These are phyloP conservation scores for Sebastes steindachneri DNA, from an alignment of 2,797 vertebrate genomes.

Conservation along the genomic window DNA sequence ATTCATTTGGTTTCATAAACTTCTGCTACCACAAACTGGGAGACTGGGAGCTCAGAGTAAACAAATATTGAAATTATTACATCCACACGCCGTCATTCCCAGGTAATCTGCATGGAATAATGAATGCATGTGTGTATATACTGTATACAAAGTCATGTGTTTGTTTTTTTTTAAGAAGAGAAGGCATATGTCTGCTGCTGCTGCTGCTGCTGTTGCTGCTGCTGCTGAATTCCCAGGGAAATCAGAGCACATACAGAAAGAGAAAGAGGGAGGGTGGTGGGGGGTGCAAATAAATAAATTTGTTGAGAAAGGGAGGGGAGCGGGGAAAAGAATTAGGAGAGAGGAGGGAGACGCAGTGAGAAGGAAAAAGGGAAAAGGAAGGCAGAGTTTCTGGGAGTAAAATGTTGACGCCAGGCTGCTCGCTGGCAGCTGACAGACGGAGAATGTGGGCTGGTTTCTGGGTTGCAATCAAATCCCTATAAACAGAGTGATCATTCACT, in stretches of 20 bases:
- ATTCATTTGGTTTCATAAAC: constrained; percentile 78
- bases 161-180: constrained; percentile 11
- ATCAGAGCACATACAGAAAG: constrained; percentile 65
- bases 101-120: constrained; percentile 61
- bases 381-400: constrained; percentile 64
- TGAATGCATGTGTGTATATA: not conserved
- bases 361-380: constrained; percentile 45
- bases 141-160: not conserved
- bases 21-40: constrained; percentile 50
- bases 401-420: constrained; percentile 70
- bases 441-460: constrained; percentile 71
- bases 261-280: not conserved
- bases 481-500: constrained; percentile 81
- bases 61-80: constrained; percentile 72
- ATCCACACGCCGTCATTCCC: constrained; percentile 52
- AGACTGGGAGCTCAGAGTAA: constrained; percentile 52
- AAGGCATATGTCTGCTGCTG: constrained; percentile 46
- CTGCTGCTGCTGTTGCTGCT: constrained; percentile 47
- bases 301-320: constrained; percentile 36
- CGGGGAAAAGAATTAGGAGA: constrained; percentile 51
- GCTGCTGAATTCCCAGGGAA: constrained; percentile 73
- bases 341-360: constrained; percentile 28
- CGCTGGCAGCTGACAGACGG: constrained; percentile 70
- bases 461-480: constrained; percentile 80
- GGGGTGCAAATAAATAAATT: constrained; percentile 50